These are phyloP conservation scores for Stenichneumon culpator DNA, from an alignment of 2,888 invertebrate species.

Conservation along the genomic window DNA sequence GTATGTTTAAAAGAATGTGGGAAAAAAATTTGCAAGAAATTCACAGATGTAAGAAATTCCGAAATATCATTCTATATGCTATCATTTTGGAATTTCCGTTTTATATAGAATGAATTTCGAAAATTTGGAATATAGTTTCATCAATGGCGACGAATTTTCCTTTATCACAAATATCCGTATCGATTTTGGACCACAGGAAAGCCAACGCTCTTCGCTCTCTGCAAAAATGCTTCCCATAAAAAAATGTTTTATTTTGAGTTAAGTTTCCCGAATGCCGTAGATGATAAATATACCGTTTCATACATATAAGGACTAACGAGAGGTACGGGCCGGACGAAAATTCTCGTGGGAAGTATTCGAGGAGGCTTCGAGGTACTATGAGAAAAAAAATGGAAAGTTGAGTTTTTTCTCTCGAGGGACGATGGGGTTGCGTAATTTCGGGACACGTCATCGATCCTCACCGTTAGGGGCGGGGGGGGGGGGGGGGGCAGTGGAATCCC, in stretches of 20 bases:
- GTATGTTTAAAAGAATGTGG: not conserved
- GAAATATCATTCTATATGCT: too few relatives aligned
- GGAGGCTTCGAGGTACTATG: slow-evolving; percentile 27
- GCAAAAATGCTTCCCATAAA: not conserved
- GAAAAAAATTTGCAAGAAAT: not conserved
- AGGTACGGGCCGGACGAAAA: slow-evolving; percentile 60
- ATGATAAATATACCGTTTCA: slow-evolving; percentile 44
- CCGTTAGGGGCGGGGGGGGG: slow-evolving; percentile 64
- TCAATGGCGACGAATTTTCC: not conserved
- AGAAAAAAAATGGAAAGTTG: slow-evolving; percentile 56
- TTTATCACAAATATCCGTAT: not conserved
- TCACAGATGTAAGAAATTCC: too few relatives aligned
- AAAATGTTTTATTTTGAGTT: not conserved
- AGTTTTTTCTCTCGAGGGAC: slow-evolving; percentile 64
- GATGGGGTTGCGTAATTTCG: slow-evolving; percentile 81
- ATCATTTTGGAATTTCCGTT: too few relatives aligned
- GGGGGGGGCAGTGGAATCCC: slow-evolving; percentile 67
- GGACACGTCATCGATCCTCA: slow-evolving; percentile 78
- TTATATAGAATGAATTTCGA: too few relatives aligned
- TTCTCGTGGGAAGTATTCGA: slow-evolving; percentile 62
- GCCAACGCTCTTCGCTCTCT: not conserved
- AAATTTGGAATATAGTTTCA: not conserved
- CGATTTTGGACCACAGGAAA: not conserved
- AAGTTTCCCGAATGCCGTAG: not conserved
- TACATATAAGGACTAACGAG: not conserved